Evolutionary conservation across 2,888 invertebrate genomes (phyloP).

Genomic region (Julus scandinavius): DNA sequence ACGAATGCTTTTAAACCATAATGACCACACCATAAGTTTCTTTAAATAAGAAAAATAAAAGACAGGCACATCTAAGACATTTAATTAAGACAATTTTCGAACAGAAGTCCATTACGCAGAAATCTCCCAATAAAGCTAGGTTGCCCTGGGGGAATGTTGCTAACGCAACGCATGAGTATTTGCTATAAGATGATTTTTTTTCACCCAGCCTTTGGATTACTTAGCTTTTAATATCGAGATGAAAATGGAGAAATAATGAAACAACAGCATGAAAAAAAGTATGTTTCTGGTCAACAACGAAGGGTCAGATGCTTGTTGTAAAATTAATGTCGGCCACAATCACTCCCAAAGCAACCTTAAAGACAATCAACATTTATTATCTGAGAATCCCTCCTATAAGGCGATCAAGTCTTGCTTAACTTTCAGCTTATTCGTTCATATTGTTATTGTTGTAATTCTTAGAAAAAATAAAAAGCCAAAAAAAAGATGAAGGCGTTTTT

Average conservation of each 20-base stretch:
- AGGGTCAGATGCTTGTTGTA: background rate
- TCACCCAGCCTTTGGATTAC: background rate
- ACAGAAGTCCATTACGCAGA: background rate
- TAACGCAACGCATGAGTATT: background rate
- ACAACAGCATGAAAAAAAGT: background rate
- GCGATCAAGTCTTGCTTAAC: no score
- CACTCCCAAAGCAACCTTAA: background rate
- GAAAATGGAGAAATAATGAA: background rate
- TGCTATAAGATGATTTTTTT: background rate
- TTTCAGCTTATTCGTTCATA: no score
- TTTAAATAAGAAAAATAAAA: background rate
- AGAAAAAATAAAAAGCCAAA: no score
- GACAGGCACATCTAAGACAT: background rate
- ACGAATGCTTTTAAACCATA: no score
- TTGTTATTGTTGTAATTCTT: no score
- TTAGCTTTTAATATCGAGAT: background rate
- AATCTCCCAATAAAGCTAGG: background rate
- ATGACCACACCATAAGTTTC: background rate
- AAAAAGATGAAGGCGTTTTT: no score
- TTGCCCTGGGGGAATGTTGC: background rate
- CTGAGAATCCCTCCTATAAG: background rate
- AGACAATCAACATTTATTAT: background rate
- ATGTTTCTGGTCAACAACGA: background rate
- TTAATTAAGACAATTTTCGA: background rate
- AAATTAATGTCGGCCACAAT: background rate